A percentile compares a stretch with the other conserved stretches of the same genome.
These are phyloP conservation scores for Lycia hirtaria DNA, from an alignment of 2,888 invertebrate genomes.

Conservation along the genomic window DNA sequence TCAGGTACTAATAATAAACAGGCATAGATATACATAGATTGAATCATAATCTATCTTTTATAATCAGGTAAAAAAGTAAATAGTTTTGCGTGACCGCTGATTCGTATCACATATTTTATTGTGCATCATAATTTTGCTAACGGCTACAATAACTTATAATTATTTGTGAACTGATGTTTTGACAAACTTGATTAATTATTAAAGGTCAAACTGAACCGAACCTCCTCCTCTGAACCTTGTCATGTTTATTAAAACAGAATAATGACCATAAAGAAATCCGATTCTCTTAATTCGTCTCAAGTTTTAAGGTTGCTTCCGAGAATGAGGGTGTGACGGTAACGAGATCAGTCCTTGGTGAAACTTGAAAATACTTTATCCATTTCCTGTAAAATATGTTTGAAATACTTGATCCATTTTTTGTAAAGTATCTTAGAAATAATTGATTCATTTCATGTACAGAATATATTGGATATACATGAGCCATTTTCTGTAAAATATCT, in stretches of 20 bases:
- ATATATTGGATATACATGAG: too few species aligned
- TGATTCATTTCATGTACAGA: too few species aligned
- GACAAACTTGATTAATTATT: conserved; percentile 25
- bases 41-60: too few species aligned
- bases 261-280: conserved; percentile 28
- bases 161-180: conserved; percentile 23
- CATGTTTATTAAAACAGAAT: conserved; percentile 37
- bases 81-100: too few species aligned
- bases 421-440: too few species aligned
- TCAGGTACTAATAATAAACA: too few species aligned
- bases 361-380: background rate
- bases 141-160: background rate
- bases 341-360: conserved; percentile 17
- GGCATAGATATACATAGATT: too few species aligned
- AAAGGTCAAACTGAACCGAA: conserved; percentile 30
- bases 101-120: too few species aligned
- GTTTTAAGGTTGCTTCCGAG: conserved; percentile 7
- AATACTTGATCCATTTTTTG: background rate
- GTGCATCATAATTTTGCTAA: background rate
- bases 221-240: too few species aligned
- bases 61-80: too few species aligned
- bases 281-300: conserved; percentile 18
- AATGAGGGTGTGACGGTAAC: conserved; percentile 3
- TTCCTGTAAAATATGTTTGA: conserved; percentile 3
- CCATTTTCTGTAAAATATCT: too few species aligned